Conservation (phyloP, 1,140 invertebrate genomes). For the Cyphomyrmex costatus region DNA sequence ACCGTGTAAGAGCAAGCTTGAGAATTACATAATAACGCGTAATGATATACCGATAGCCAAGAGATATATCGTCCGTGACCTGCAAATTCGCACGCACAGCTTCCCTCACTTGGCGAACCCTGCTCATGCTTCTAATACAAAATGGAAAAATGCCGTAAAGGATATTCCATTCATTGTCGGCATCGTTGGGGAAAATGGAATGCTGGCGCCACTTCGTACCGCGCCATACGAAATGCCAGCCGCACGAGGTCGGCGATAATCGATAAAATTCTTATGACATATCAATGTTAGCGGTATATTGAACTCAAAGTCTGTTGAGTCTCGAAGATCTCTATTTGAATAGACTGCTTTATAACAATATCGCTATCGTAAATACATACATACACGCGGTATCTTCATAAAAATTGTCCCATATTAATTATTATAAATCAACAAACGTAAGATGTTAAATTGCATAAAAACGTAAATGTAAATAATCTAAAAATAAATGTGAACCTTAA, state of each 20-base stretch:
- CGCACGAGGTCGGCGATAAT: conserved; percentile 15
- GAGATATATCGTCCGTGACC: conserved; percentile 35
- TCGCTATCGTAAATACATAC: not conserved
- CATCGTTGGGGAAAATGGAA: conserved; percentile 42
- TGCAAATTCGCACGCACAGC: not conserved
- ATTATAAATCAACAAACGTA: not conserved
- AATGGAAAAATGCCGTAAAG: conserved; percentile 56
- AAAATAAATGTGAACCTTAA: too few relatives aligned
- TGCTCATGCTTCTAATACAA: conserved; percentile 29
- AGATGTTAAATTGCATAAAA: not conserved
- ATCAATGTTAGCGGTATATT: conserved; percentile 39
- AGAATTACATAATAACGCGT: not conserved
- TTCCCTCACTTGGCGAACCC: not conserved
- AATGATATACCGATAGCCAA: not conserved
- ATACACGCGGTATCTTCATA: not conserved
- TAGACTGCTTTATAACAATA: not conserved
- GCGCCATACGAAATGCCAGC: conserved; percentile 31
- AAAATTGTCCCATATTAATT: not conserved
- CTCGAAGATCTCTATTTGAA: not conserved
- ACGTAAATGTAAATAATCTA: not conserved
- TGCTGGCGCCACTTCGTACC: conserved; percentile 31
- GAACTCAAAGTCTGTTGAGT: conserved; percentile 16
- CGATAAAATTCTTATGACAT: conserved; percentile 65
- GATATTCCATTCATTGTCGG: conserved; percentile 57
- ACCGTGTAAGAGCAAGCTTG: not conserved